Conservation (phyloP, 2,888 invertebrate species). For the Caradrina clavipalpis region DNA sequence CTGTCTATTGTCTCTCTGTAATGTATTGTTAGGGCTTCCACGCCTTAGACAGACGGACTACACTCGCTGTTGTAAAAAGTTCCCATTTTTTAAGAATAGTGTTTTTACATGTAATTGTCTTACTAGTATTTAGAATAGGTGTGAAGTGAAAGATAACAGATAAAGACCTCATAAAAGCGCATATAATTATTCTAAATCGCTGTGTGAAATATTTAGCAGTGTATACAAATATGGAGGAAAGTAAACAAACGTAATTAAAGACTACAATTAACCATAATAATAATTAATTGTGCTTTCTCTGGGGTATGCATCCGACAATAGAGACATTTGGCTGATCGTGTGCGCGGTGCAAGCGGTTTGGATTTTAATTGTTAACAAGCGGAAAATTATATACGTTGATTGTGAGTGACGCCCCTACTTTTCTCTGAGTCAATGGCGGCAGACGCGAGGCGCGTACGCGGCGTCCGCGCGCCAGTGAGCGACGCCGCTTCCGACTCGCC, state of each 20-base stretch:
- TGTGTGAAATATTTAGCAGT: constrained; percentile 56
- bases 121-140: constrained; percentile 10
- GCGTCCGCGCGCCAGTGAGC: constrained; percentile 80
- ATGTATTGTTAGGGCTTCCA: constrained; percentile 63
- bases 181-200: constrained; percentile 54
- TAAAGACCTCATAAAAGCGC: constrained; percentile 26
- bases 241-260: constrained; percentile 54
- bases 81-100: not conserved
- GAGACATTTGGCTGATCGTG: constrained; percentile 55
- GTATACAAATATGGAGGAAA: constrained; percentile 43
- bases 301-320: constrained; percentile 58
- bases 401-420: constrained; percentile 85
- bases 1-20: constrained; percentile 72
- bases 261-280: constrained; percentile 29
- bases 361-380: constrained; percentile 81
- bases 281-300: constrained; percentile 65
- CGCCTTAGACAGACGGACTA: not conserved
- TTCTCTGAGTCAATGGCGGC: constrained; percentile 81
- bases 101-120: constrained; percentile 6
- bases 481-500: constrained; percentile 82
- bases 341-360: constrained; percentile 64
- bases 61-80: not conserved
- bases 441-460: constrained; percentile 68
- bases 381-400: constrained; percentile 81
- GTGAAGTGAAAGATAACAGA: constrained; percentile 26